Base-by-base conservation (phyloP, 2,888 invertebrate species). In the Phortica okadai region DNA sequence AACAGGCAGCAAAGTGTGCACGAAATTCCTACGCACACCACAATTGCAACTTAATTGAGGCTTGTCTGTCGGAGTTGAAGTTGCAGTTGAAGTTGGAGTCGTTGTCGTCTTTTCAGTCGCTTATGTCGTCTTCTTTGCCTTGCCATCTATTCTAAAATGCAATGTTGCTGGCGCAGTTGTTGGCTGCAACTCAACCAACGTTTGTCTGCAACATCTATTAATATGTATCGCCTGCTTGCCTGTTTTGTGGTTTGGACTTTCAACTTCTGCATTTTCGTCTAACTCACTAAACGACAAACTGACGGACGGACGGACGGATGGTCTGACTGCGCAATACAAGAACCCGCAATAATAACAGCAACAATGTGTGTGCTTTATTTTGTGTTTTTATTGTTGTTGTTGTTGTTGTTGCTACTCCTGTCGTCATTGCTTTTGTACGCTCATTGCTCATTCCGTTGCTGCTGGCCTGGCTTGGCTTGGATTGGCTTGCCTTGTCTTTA, bases 31-130 rank as follows among this genome's bases (percentile, higher is more conserved):
- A 81, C 77, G 81, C 83, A 75, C 81, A 81, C 81, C 83, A 82
- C 86, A 87, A 87, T 87, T 87, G 87, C 85, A 85, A 86, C 87
- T 86, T 88, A 86, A 86, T 86, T 86, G 86, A 88, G 84, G 83
- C 87, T 86, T 88, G 88, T 86, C 85, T 86, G 64, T 64, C 64
- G 11, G 33, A 8, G 50, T 2, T 14, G 50, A 50, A 8, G 50
- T 50, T 14, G 50, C 2, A 8, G 14, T 50, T 14, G 14, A 2
- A 8, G 14, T 50, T 6, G 50, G 1, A 3, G 14, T 50, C 14
- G 50, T 14, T 14, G 14, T 50, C 6, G 50, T 14, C 50, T 1
- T 50, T 5, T 2, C 6, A 2, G 14, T 11, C 50, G 50, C 50
- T 50, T 11, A 11, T 50, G 21, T n/a, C 14, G 50, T 50, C 50